Conservation (phyloP, 2,888 invertebrate genomes). For the Lomographa bimaculata region DNA sequence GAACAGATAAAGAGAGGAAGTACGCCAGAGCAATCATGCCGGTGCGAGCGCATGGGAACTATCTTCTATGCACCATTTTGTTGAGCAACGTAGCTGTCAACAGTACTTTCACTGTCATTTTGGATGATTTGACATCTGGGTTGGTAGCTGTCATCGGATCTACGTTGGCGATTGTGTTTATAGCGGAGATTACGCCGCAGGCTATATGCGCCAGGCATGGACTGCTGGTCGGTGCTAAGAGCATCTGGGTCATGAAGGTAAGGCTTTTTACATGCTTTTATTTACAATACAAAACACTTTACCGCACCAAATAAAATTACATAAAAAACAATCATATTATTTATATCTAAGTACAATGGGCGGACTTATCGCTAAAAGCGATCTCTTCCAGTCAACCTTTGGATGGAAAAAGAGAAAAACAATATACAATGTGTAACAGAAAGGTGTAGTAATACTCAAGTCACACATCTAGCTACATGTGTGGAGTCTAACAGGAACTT, state of each 20-base stretch:
- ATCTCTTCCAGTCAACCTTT: too few relatives aligned
- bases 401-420: too few relatives aligned
- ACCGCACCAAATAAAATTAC: too few relatives aligned
- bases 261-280: constrained; percentile 10
- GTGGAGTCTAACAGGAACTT: too few relatives aligned
- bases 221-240: constrained; percentile 96
- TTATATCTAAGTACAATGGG: too few relatives aligned
- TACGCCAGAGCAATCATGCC: constrained; percentile 96
- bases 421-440: too few relatives aligned
- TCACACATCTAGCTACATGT: too few relatives aligned
- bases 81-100: constrained; percentile 97
- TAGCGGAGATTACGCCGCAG: constrained; percentile 98
- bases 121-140: constrained; percentile 97
- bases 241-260: constrained; percentile 95
- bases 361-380: too few relatives aligned
- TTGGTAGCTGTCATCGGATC: constrained; percentile 95
- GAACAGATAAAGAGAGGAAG: constrained; percentile 90
- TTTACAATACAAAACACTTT: too few relatives aligned
- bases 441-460: too few relatives aligned
- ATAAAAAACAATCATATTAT: too few relatives aligned
- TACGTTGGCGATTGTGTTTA: constrained; percentile 96
- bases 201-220: constrained; percentile 98
- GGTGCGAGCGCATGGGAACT: constrained; percentile 96
- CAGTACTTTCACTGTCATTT: constrained; percentile 96
- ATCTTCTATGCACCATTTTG: constrained; percentile 92